These are phyloP conservation scores for Pandemis cinnamomeana DNA, from an alignment of 2,888 invertebrate species.

Conservation along the genomic window DNA sequence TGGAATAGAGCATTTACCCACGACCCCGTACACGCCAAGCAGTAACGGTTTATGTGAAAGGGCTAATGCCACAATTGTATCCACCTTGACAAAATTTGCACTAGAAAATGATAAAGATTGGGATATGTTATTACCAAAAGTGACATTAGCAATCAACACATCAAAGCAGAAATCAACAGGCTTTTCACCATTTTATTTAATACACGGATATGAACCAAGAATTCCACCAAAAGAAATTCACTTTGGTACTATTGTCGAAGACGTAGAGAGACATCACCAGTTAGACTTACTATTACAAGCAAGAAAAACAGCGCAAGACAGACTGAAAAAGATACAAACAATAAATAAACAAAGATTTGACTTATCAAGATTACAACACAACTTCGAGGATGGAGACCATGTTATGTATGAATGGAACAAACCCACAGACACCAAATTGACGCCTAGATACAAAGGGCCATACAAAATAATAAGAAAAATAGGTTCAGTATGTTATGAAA, in stretches of 20 bases:
- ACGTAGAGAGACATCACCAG: not conserved
- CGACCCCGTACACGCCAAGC: slow-evolving; percentile 5
- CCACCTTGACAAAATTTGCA: slow-evolving; percentile 20
- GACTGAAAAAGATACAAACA: not conserved
- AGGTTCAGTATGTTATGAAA: no score
- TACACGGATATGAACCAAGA: slow-evolving; percentile 5
- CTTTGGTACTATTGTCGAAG: not conserved
- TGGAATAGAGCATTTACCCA: not conserved
- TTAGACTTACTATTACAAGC: not conserved
- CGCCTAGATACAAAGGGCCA: no score
- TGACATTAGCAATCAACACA: not conserved
- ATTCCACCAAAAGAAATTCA: slow-evolving; percentile 1
- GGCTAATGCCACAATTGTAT: not conserved
- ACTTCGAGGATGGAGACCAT: not conserved
- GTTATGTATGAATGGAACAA: not conserved
- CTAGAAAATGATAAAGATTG: slow-evolving; percentile 4
- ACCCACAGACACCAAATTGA: no score
- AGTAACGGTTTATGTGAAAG: slow-evolving; percentile 16
- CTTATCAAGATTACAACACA: not conserved
- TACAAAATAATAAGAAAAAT: no score
- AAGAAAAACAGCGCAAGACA: not conserved
- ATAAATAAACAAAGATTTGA: slow-evolving; percentile 5
- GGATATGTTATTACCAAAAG: no score
- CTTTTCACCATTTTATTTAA: slow-evolving; percentile 6
- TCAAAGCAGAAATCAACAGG: slow-evolving; percentile 17